Evolutionary conservation across 35 echinoderm and acorn worm genomes (phyloP).

Genomic region (Ophiothrix spiculata): DNA sequence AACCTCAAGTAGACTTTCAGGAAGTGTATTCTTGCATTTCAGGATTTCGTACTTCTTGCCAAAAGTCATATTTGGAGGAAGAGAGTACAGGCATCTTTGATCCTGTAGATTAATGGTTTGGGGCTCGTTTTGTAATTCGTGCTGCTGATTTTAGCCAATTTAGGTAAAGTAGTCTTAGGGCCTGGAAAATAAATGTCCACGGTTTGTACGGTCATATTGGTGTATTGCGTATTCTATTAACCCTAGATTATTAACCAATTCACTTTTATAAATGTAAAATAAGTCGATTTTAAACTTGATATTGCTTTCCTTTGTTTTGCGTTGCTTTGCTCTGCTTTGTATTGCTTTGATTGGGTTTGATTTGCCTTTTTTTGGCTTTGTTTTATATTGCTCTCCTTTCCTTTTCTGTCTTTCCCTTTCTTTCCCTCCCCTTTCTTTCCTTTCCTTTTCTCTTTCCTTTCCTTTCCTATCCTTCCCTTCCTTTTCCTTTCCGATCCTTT

Average conservation of each 20-base stretch:
- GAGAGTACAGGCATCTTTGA: background rate
- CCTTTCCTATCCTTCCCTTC: background rate
- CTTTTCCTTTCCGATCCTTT: too few relatives aligned
- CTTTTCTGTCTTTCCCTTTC: background rate
- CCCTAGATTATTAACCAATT: too few relatives aligned
- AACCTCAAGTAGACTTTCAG: background rate
- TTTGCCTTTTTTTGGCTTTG: background rate
- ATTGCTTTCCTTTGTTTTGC: background rate
- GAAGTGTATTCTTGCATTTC: background rate
- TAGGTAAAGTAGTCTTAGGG: background rate
- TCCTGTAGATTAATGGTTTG: background rate
- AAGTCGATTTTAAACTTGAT: too few relatives aligned
- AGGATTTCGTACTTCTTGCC: background rate
- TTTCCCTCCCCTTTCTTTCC: background rate
- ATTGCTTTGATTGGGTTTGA: background rate
- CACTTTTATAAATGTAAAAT: too few relatives aligned
- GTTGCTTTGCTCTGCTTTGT: background rate
- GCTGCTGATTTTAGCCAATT: slow-evolving; percentile 8
- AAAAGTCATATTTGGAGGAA: background rate
- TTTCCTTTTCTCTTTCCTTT: background rate
- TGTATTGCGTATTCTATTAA: too few relatives aligned
- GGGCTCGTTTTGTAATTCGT: slow-evolving; percentile 2
- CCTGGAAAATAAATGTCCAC: background rate
- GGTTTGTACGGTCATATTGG: too few relatives aligned
- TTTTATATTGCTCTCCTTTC: background rate